Conservation (phyloP, 2,888 invertebrate species). For the Hetaerina titia region DNA sequence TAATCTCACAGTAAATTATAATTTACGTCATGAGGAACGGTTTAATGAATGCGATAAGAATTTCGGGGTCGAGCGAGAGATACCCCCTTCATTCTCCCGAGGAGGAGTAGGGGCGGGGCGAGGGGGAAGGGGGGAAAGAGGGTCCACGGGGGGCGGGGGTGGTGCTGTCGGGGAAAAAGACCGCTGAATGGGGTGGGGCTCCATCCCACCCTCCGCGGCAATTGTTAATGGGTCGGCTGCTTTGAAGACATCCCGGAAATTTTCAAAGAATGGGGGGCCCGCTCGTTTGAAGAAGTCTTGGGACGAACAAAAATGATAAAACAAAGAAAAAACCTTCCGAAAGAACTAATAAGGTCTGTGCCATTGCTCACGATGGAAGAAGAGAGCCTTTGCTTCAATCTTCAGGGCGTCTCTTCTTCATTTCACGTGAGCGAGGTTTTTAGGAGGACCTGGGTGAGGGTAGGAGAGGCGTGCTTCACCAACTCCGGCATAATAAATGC, state of each 20-base stretch:
- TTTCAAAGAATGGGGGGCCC: neutral
- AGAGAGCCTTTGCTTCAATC: neutral
- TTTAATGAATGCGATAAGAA: neutral
- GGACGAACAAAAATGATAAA: neutral
- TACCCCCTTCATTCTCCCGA: neutral
- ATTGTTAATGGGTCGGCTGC: conserved; percentile 8
- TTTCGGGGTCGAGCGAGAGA: neutral
- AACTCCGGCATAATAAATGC: neutral
- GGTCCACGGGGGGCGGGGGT: neutral
- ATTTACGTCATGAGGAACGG: neutral
- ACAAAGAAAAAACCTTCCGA: neutral
- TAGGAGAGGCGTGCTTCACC: neutral
- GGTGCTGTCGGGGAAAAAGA: neutral
- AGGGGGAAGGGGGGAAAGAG: neutral
- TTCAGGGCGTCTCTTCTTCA: neutral
- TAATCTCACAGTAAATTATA: neutral
- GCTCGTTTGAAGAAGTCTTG: neutral
- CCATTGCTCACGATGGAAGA: neutral
- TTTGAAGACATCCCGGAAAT: neutral
- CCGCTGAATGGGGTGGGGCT: neutral
- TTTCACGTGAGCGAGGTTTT: neutral
- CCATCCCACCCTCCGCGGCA: neutral
- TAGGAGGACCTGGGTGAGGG: neutral
- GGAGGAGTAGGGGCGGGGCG: neutral
- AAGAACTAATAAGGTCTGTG: neutral